Evolutionary conservation across 92 coral and sea anemone species (phyloP), one percentile per base, ranked within the genome.

Genomic region (Palythoa caribaeorum): DNA sequence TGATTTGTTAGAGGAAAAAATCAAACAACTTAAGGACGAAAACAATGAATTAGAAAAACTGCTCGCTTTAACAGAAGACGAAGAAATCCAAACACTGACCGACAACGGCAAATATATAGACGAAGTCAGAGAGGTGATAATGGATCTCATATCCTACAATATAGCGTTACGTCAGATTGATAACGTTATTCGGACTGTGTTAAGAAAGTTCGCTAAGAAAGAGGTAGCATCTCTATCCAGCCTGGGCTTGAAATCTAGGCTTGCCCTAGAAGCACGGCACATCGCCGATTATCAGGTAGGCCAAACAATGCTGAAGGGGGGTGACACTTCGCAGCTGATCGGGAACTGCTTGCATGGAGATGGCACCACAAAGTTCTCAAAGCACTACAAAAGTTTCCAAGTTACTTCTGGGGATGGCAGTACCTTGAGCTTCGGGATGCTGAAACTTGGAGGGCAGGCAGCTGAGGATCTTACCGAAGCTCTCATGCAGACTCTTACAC

Each of bases 331-430:
- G 51, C n/a, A 77, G 80, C 80, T 77, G 10, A 77, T 77, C 48
- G 66, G 65, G 9, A 77, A 77, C 80, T 77, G 80, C 66, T 2
- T 77, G 16, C 80, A 77, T 77, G 80, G 80, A 77, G 65, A 77
- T 77, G 80, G 80, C 1, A 76, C 80, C 6, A 76, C 80, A 1
- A 76, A n/a, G 50, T 76, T 76, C 7, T 62, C 80, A 1, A 62
- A 76, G 80, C 80, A 51, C 50, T 76, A 76, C 65, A 65, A 76
- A 6, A 76, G 80, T 76, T 76, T 76, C 7, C 79, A 75, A 75
- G 4, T 75, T 14, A 75, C 79, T 35, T 28, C 28, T 28, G 28
- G 28, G 28, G 28, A 28, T 28, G 28, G 28, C 28, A 28, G 28
- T 28, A 28, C 0, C 28, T 28, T 28, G 28, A 28, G 28, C 28